A percentile compares a stretch with the other conserved stretches of the same genome.
phyloP scores from a whole-genome alignment of 2,888 invertebrate genomes.

The Eledona agricola region DNA sequence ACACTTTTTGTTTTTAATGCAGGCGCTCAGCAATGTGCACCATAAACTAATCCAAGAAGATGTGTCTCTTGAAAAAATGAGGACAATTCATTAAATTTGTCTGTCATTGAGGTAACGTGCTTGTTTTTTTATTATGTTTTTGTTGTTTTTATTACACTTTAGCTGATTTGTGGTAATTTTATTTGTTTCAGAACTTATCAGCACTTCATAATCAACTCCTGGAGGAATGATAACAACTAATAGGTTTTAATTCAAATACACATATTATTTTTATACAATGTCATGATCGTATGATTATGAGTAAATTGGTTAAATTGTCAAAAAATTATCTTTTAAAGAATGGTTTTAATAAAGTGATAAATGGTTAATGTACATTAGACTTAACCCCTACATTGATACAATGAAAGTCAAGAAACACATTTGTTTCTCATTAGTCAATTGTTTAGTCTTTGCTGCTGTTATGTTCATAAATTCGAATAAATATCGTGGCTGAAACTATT shows the following conservation, averaged over 20 bases:
- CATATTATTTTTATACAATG: slow-evolving; percentile 12
- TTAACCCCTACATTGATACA: no score
- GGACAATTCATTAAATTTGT: slow-evolving; percentile 58
- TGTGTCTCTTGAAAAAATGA: slow-evolving; percentile 57
- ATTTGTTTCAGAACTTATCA: slow-evolving; percentile 64
- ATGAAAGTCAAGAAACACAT: no score
- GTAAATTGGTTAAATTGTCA: no score
- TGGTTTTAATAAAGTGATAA: no score
- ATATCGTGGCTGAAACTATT: no score
- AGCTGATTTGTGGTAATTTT: slow-evolving; percentile 24
- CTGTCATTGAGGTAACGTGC: neutral
- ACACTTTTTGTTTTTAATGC: slow-evolving; percentile 36
- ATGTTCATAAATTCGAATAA: no score
- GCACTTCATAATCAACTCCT: slow-evolving; percentile 64
- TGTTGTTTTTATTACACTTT: neutral
- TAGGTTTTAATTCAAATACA: slow-evolving; percentile 1
- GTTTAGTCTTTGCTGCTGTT: no score
- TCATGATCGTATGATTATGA: no score
- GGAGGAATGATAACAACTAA: slow-evolving; percentile 48
- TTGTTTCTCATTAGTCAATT: no score
- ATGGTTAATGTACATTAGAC: no score
- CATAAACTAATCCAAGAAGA: slow-evolving; percentile 80
- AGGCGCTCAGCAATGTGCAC: slow-evolving; percentile 87
- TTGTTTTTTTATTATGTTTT: slow-evolving; percentile 5
- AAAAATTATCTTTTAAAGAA: no score